A percentile compares a stretch with the other conserved stretches of the same genome.
Evolutionary conservation across 2,113 vertebrate species (phyloP).

Genomic region (Notothenia coriiceps): DNA sequence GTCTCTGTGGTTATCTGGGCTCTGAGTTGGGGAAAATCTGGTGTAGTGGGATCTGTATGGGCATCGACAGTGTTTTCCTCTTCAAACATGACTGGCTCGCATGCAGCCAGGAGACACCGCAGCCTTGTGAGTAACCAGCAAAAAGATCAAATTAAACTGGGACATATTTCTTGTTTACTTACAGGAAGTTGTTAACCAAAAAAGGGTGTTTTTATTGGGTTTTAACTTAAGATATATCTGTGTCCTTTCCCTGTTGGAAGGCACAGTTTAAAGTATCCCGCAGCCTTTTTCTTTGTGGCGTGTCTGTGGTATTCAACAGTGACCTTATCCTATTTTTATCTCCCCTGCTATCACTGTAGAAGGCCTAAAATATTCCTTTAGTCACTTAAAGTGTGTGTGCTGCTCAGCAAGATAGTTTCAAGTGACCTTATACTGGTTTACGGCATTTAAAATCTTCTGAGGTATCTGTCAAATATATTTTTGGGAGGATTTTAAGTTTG

Average conservation of each 20-base stretch:
- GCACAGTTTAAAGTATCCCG: neutral
- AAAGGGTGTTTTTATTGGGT: neutral
- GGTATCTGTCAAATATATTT: neutral
- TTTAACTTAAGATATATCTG: neutral
- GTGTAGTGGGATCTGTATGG: slow-evolving; percentile 60
- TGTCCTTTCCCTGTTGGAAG: neutral
- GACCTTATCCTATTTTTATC: slow-evolving; percentile 74
- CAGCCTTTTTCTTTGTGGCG: neutral
- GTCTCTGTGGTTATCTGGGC: slow-evolving; percentile 53
- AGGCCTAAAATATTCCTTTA: slow-evolving; percentile 56
- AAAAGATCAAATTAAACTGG: neutral
- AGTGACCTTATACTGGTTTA: slow-evolving; percentile 29
- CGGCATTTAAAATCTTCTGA: neutral
- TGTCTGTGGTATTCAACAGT: slow-evolving; percentile 42
- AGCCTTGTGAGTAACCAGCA: slow-evolving; percentile 77
- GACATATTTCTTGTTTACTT: neutral
- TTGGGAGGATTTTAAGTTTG: neutral
- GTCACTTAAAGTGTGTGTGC: slow-evolving; percentile 26
- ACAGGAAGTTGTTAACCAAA: slow-evolving; percentile 39
- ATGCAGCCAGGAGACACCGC: slow-evolving; percentile 70
- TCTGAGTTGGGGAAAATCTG: slow-evolving; percentile 42
- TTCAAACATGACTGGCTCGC: slow-evolving; percentile 78
- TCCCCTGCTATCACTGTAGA: slow-evolving; percentile 30
- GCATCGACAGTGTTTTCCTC: slow-evolving; percentile 48
- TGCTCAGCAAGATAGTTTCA: neutral